These are phyloP conservation scores for Megaceryle alcyon DNA, from an alignment of 2,797 vertebrate species.

Conservation along the genomic window DNA sequence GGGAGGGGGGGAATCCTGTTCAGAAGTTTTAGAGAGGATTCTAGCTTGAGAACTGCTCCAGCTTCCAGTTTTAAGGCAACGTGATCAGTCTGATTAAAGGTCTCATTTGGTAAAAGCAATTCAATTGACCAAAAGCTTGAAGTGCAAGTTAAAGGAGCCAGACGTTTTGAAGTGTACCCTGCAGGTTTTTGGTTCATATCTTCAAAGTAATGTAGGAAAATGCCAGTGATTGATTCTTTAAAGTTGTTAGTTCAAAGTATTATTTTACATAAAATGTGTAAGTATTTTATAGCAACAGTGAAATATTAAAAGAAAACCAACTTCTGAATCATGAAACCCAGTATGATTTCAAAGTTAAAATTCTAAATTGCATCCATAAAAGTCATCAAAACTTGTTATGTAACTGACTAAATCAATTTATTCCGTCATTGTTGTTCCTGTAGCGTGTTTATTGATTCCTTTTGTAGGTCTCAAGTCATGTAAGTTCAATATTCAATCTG, in stretches of 20 bases:
- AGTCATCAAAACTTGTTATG: conserved; percentile 61
- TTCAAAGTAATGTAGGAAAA: conserved; percentile 70
- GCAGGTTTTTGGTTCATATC: conserved; percentile 69
- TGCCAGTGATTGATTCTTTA: conserved; percentile 77
- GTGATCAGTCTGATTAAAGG: conserved; percentile 75
- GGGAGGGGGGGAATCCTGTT: neutral
- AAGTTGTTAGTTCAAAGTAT: conserved; percentile 80
- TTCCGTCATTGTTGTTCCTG: conserved; percentile 68
- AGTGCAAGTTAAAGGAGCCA: conserved; percentile 53
- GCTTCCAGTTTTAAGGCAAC: conserved; percentile 68
- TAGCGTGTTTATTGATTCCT: conserved; percentile 76
- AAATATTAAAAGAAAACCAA: conserved; percentile 70
- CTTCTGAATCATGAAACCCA: conserved; percentile 52
- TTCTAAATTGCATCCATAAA: conserved; percentile 60
- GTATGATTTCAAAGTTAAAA: conserved; percentile 76
- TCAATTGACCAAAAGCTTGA: conserved; percentile 69
- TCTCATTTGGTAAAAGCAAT: conserved; percentile 73
- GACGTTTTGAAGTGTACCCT: conserved; percentile 71
- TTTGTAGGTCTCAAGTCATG: conserved; percentile 73
- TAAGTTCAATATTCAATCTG: conserved; percentile 64
- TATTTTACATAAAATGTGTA: conserved; percentile 79
- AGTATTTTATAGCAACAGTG: conserved; percentile 67
- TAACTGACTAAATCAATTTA: conserved; percentile 76
- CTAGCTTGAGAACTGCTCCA: conserved; percentile 32
- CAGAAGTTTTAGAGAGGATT: conserved; percentile 51